Conservation (phyloP, 2,113 vertebrate genomes). For the Talpa occidentalis region DNA sequence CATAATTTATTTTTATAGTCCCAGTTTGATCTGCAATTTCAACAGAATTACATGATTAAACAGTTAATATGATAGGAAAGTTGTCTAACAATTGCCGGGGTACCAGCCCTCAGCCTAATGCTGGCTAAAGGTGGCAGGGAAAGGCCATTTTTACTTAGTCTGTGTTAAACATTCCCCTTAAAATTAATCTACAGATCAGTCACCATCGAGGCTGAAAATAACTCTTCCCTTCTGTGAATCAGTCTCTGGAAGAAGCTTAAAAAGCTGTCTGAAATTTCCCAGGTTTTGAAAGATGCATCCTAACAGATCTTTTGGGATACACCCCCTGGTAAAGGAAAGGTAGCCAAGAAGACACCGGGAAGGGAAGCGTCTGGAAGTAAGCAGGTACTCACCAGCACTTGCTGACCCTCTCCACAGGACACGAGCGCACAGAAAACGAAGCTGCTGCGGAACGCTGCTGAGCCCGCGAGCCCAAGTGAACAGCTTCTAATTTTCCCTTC, state of each 20-base stretch:
- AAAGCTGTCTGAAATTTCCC: conserved; percentile 71
- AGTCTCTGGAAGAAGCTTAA: conserved; percentile 78
- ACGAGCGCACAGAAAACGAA: conserved; percentile 63
- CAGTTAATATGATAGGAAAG: conserved; percentile 61
- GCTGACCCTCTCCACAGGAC: conserved; percentile 83
- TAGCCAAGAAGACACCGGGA: conserved; percentile 51
- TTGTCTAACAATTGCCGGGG: conserved; percentile 47
- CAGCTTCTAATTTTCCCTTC: conserved; percentile 88
- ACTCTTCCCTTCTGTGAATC: conserved; percentile 78
- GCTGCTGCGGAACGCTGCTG: conserved; percentile 79
- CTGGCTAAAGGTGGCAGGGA: conserved; percentile 22
- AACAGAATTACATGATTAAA: conserved; percentile 67
- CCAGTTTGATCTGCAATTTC: conserved; percentile 49
- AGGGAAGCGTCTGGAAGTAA: conserved; percentile 69
- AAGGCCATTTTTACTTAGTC: conserved; percentile 57
- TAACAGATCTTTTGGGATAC: conserved; percentile 63
- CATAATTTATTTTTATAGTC: conserved; percentile 77
- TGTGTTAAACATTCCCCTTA: conserved; percentile 66
- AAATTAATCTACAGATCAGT: conserved; percentile 78
- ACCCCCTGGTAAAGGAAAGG: conserved; percentile 65
- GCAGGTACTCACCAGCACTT: conserved; percentile 86
- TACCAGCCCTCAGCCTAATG: conserved; percentile 54
- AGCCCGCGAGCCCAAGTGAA: conserved; percentile 82
- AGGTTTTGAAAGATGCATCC: conserved; percentile 68
- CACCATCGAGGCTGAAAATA: conserved; percentile 75